Base-by-base conservation (phyloP, 2,113 vertebrate genomes). In the Neofelis nebulosa region DNA sequence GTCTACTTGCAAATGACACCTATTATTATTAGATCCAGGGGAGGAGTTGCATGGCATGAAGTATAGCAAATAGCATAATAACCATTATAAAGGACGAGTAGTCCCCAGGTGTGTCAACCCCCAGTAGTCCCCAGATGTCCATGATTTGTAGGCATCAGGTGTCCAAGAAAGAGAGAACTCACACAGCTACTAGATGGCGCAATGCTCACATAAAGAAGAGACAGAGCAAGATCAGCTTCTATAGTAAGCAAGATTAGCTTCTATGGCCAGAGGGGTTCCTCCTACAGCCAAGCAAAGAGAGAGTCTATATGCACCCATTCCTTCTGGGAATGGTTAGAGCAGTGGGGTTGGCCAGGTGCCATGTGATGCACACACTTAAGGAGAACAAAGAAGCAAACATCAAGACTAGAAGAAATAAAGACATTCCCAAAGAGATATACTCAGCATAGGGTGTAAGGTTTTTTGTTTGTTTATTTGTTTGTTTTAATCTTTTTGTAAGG, bases 211-310 rank as follows among this genome's bases (percentile, higher is more conserved):
- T 1, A 41, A 27, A 61, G 61, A 52, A 96, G 12, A 55, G 41
- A n/a, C 2, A 61, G 4, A 71, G 15, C 21, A 80, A 45, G 23
- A 74, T 74, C 7, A 81, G 14, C 36, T n/a, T 84, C 0, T 0
- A 33, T 8, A 18, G 2, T 16, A 48, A 27, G 23, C 5, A 45
- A 45, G 45, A 19, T 83, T 21, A 21, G 9, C 19, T 7, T 3
- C 15, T 7, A 6, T 13, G 79, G 13, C 1, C 12, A 52, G 23
- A n/a, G 29, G 19, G 9, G 55, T 21, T n/a, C 21, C 50, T 69
- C 16, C 41, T 1, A 57, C 11, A 13, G 3, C 0, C 6, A 5
- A 33, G 52, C 21, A 50, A 1, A 41, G 7, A 73, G 10, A 5
- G 69, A 38, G 4, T 69, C n/a, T 69, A 16, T 13, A 19, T 3